Base-by-base conservation (phyloP, 2,797 vertebrate genomes). In the Neoniphon sammara region DNA sequence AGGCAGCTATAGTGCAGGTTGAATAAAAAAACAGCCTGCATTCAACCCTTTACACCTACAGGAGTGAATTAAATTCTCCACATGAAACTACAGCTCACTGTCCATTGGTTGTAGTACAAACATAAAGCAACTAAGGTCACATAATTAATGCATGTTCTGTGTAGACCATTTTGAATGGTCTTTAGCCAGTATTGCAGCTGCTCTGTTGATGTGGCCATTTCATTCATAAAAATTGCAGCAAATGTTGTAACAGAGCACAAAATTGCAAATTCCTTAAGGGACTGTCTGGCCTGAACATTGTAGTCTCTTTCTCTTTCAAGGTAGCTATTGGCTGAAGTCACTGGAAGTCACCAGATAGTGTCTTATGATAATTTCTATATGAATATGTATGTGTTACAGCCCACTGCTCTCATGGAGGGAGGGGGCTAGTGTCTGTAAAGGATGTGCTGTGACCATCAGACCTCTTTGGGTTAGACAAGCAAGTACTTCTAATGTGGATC, bases 1-100 rank as follows among this genome's bases (percentile, higher is more conserved):
- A 42, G 55, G 44, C n/a, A 36, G 6, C 6, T 36, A 7, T 7
- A 36, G 42, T 18, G 14, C 34, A 44, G 62, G 10, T 77, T 67
- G 58, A 55, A 59, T 62, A 54, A 49, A 66, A n/a, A 65, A 75
- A 73, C 72, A 50, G 21, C 4, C 3, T 14, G 34, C 34, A 36
- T 9, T 36, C 34, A 49, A 73, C 58, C 34, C 74, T 36, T 55
- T 67, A 66, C 73, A 54, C 14, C 50, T 63, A 70, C 60, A 73
- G 53, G 49, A 14, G 67, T 70, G 47, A 70, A 47, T 47, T 42
- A 80, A 77, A 62, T 52, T 77, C 69, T 76, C 68, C 68, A 34
- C 8, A 34, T 68, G 60, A 77, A 75, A 58, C 55, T 64, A 44
- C 34, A 66, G 20, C 25, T 78, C 46, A 66, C 70, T 64, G 11